phyloP scores from a whole-genome alignment of 2,113 vertebrate genomes.

The Balaeniceps rex region DNA sequence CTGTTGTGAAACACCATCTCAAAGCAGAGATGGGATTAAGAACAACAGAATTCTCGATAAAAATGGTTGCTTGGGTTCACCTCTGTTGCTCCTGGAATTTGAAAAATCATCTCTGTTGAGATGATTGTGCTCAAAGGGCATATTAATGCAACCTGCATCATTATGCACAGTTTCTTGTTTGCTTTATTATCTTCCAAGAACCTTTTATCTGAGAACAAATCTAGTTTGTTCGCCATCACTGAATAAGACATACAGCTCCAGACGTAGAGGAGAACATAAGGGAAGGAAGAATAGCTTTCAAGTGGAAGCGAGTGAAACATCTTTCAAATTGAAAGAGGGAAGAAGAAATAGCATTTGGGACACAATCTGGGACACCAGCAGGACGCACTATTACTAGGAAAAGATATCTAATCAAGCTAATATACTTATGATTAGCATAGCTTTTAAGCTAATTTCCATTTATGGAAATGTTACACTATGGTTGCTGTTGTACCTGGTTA shows the following conservation, averaged over 20 bases:
- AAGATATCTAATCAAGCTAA: background rate
- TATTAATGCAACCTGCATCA: background rate
- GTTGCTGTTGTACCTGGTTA: background rate
- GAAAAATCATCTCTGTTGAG: background rate
- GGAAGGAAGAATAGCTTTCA: background rate
- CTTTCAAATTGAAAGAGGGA: background rate
- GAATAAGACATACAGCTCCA: background rate
- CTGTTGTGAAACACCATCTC: background rate
- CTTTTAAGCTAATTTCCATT: background rate
- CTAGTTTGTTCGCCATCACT: background rate
- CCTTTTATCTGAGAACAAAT: background rate
- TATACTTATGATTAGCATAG: background rate
- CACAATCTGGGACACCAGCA: background rate
- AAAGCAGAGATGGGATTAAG: background rate
- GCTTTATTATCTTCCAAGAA: background rate
- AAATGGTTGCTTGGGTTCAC: background rate
- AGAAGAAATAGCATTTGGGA: background rate
- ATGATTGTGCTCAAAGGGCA: background rate
- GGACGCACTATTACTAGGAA: background rate
- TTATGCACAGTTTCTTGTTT: background rate
- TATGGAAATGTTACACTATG: background rate
- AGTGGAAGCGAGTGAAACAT: background rate
- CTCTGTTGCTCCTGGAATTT: background rate
- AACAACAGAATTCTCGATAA: background rate
- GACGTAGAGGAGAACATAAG: background rate